Percentiles rank a stretch among this genome's conserved stretches.
Evolutionary conservation across 2,888 invertebrate species (phyloP).

Genomic region (Scotopteryx bipunctaria): DNA sequence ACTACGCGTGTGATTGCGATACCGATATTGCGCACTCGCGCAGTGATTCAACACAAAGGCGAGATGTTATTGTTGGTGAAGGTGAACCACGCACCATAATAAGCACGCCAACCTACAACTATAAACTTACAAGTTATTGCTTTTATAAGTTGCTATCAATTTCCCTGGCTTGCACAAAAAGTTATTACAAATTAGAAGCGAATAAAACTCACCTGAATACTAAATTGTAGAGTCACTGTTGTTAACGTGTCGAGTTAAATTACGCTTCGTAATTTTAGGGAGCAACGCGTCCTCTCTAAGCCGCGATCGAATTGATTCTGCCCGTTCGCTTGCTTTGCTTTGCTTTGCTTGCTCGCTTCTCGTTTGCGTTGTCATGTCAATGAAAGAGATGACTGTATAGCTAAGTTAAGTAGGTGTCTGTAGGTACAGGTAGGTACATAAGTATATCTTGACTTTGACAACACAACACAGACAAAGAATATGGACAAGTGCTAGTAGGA

Average conservation of each 20-base stretch:
- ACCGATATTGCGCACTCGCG: slow-evolving; percentile 19
- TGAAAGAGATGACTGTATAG: no score
- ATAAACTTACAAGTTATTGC: no score
- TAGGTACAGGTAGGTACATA: no score
- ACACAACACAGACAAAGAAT: neutral
- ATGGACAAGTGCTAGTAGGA: neutral
- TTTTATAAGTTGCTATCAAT: no score
- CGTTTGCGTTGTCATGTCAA: no score
- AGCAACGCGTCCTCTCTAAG: neutral
- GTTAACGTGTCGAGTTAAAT: neutral
- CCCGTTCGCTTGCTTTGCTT: neutral
- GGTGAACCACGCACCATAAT: no score
- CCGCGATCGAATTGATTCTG: slow-evolving; percentile 6
- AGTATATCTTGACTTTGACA: no score
- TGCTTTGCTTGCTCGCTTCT: no score
- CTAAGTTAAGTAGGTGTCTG: no score
- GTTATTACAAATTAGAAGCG: no score
- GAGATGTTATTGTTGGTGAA: slow-evolving; percentile 4
- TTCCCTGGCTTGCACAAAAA: no score
- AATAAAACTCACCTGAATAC: slow-evolving; percentile 3
- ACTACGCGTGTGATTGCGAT: slow-evolving; percentile 6
- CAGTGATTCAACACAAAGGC: slow-evolving; percentile 44
- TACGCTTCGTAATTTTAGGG: neutral
- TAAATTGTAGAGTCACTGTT: neutral
- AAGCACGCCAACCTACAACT: no score